Percentiles rank a stretch among this genome's conserved stretches.
Evolutionary conservation across 2,888 invertebrate species (phyloP).

Genomic region (Agrochola lychnidis): DNA sequence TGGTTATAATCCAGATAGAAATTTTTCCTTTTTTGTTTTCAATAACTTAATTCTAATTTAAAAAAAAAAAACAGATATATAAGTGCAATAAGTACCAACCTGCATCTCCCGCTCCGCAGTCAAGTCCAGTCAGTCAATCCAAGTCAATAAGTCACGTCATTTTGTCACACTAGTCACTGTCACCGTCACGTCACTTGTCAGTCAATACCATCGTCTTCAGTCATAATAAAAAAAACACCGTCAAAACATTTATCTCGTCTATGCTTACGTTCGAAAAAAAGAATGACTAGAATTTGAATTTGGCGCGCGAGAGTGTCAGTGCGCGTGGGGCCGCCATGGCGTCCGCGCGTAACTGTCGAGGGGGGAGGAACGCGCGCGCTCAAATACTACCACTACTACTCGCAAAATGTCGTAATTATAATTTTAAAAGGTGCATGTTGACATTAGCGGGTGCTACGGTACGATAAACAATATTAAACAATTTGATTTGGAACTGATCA

Average conservation of each 20-base stretch:
- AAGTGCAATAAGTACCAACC: conserved; percentile 54
- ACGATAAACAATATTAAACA: conserved; percentile 67
- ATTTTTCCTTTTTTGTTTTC: not conserved
- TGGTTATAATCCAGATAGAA: not conserved
- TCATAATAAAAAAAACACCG: conserved; percentile 66
- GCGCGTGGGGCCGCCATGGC: conserved; percentile 83
- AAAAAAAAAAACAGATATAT: no score
- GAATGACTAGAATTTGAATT: conserved; percentile 84
- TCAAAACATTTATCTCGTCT: conserved; percentile 61
- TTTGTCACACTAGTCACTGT: conserved; percentile 69
- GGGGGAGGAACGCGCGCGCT: conserved; percentile 71
- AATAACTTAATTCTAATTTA: not conserved
- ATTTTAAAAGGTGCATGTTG: conserved; percentile 73
- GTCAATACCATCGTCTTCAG: conserved; percentile 71
- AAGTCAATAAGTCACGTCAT: conserved; percentile 70
- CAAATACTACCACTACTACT: conserved; percentile 88
- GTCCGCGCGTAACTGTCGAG: conserved; percentile 81
- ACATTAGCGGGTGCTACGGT: conserved; percentile 72
- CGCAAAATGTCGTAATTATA: conserved; percentile 74
- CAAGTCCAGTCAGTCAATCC: conserved; percentile 69
- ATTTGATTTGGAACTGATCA: conserved; percentile 73
- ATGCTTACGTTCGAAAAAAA: conserved; percentile 58
- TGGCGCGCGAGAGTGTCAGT: conserved; percentile 76
- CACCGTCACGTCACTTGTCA: conserved; percentile 70
- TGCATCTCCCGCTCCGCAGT: conserved; percentile 58